phyloP scores from a whole-genome alignment of 30 jellyfish, hydroid and myxozoan species.

The Mastigias papua region DNA sequence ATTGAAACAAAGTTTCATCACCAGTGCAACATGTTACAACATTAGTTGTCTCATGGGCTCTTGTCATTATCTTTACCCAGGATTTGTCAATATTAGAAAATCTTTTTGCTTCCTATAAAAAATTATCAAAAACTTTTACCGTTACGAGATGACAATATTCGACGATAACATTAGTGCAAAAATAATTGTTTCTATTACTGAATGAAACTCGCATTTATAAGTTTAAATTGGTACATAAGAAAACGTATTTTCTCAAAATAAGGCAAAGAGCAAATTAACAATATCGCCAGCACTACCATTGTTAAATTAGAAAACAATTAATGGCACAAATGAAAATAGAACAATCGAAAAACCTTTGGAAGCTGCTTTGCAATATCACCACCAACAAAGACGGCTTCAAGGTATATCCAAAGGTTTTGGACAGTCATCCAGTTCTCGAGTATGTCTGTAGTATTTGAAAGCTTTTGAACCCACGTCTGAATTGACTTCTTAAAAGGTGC shows the following conservation, averaged over 20 bases:
- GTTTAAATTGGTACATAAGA: no score
- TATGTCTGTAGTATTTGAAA: constrained; percentile 85
- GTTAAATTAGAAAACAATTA: background rate
- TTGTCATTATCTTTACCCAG: constrained; percentile 89
- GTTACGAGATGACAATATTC: background rate
- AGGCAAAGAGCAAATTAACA: no score
- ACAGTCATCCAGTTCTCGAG: constrained; percentile 93
- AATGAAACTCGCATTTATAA: no score
- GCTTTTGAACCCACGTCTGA: constrained; percentile 86
- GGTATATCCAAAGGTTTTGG: constrained; percentile 86
- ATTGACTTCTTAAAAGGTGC: constrained; percentile 87
- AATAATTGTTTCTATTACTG: no score
- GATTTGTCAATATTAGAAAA: constrained; percentile 83
- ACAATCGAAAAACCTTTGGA: constrained; percentile 69
- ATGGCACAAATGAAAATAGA: no score
- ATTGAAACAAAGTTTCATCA: constrained; percentile 81
- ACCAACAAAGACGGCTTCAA: constrained; percentile 94
- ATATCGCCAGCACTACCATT: background rate
- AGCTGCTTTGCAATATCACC: constrained; percentile 91
- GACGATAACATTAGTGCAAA: no score
- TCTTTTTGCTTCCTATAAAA: constrained; percentile 79
- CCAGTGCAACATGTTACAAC: constrained; percentile 89
- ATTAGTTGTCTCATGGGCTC: constrained; percentile 89
- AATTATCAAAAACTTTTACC: background rate
- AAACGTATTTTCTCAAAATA: no score